Evolutionary conservation across 2,113 vertebrate species (phyloP), one percentile per base, ranked within the genome.

Genomic region (Plestiodon gilberti): DNA sequence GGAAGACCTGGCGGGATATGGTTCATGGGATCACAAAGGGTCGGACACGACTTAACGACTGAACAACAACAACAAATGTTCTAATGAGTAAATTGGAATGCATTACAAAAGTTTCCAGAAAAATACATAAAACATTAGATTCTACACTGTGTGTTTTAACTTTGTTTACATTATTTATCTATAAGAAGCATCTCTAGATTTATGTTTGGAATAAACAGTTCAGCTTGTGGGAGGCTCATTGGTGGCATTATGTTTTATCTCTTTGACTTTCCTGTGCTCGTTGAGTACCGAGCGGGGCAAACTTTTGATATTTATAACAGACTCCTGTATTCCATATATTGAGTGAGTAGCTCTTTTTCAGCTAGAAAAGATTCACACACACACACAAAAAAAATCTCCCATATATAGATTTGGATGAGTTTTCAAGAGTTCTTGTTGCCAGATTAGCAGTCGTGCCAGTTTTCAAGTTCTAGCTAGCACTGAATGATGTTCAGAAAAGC

Each of bases 401-500:
- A 67, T 10, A 18, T 55, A 9, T 15, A 33, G 40, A n/a, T 25
- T n/a, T n/a, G n/a, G n/a, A n/a, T 35, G 18, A 20, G 76, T 69
- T 52, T 64, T 30, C 28, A 20, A 40, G n/a, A 35, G 9, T 48
- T 61, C 55, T n/a, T 48, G 40, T 14, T n/a, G 35, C 33, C 28
- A 76, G 43, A 69, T 33, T 65, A 79, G n/a, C 28, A 20, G 81
- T 40, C 17, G 6, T 1, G 10, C 17, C 6, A 35, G 6, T 75
- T 81, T 38, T 89, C 84, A 6, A 13, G 88, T 91, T 17, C 89
- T 93, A 93, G 88, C 83, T 84, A 38, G 10, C 33, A 25, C 22
- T 71, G 38, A 40, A 62, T 73, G 74, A 64, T 30, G 61, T 62
- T 23, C 57, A 40, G 17, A 6, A 33, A 40, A 35, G 6, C 30